Base-by-base conservation (phyloP, 2,888 invertebrate genomes). In the Synanthedon andrenaeformis region DNA sequence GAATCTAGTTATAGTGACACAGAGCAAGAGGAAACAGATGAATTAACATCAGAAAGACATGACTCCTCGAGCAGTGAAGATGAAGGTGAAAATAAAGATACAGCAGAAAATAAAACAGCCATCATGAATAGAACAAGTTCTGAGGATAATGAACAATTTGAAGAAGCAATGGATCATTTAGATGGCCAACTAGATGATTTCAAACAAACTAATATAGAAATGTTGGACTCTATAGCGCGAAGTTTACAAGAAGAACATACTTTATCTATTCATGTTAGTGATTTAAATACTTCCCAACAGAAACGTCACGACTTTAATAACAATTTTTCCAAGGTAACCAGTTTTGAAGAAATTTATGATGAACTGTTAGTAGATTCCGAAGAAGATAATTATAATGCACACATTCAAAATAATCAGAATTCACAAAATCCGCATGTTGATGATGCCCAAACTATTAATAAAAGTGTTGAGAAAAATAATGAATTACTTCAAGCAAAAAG, bases 1-100 rank as follows among this genome's bases (percentile, higher is more conserved):
- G 89, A 89, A 59, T 84, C 83, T 49, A 82, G 82, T 58, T 89
- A 89, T 51, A 85, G 82, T 62, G 86, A 83, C 53, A 73, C 78
- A 41, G 78, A 77, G 56, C 78, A 77, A 56, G 77, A 41, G 13
- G 19, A 80, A 58, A 76, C 83, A 14, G 87, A 84, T 54, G 79
- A 79, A 53, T 61, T 78, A 54, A 70, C 74, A 23, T 82, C 86
- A 14, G 77, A 85, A 56, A 81, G 87, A 59, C 76, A 76, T 57
- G 75, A 77, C 64, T 59, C 63, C 3, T 71, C 73, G 58, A 78
- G 62, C 65, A 70, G 59, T 51, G 74, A 76, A 17, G 64, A 72
- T 64, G 70, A 63, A 57, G 57, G 53, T n/a, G 54, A 54, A 41
- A 49, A 51, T 5, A 53, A 50, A 55, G 60, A 59, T 23, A 6